These are phyloP conservation scores for Hirtodrosophila duncani DNA, from an alignment of 2,888 invertebrate species.

Conservation along the genomic window DNA sequence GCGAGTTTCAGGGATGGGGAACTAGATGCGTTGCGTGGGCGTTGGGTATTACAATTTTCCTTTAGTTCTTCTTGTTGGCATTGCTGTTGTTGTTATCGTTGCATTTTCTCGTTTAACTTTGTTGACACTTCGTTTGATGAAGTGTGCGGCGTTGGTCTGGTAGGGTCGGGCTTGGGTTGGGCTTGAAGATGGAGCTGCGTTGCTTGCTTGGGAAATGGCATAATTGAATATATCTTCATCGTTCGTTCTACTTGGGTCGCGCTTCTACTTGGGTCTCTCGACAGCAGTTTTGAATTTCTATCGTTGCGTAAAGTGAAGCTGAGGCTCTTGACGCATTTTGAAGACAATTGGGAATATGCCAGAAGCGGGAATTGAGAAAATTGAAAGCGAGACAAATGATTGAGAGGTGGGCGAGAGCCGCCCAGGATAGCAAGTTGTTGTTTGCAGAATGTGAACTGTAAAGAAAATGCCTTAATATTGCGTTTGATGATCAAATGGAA, in stretches of 20 bases:
- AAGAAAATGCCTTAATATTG: too few relatives aligned
- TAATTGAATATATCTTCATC: conserved; percentile 60
- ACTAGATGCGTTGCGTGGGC: conserved; percentile 47
- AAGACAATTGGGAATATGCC: conserved; percentile 32
- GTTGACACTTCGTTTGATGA: conserved; percentile 62
- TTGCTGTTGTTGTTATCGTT: conserved; percentile 22
- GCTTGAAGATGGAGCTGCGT: background rate
- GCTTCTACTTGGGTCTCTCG: conserved; percentile 10
- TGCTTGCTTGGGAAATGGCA: conserved; percentile 38
- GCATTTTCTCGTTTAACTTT: conserved; percentile 64
- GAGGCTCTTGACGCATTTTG: too few relatives aligned
- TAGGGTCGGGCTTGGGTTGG: background rate
- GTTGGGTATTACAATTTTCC: conserved; percentile 48
- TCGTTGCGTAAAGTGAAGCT: conserved; percentile 38
- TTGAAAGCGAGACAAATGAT: conserved; percentile 58
- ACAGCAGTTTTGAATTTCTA: conserved; percentile 51
- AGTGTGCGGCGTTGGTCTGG: conserved; percentile 48
- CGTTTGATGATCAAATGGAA: too few relatives aligned
- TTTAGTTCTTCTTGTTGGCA: conserved; percentile 1
- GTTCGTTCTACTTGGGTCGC: conserved; percentile 31
- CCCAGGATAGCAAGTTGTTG: conserved; percentile 37
- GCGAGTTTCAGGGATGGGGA: conserved; percentile 3
- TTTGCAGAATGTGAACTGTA: conserved; percentile 48
- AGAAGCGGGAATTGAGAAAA: conserved; percentile 48
- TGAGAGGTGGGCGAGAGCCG: conserved; percentile 10